Conservation (phyloP, 1,140 invertebrate species). For the Cataglyphis hispanica region DNA sequence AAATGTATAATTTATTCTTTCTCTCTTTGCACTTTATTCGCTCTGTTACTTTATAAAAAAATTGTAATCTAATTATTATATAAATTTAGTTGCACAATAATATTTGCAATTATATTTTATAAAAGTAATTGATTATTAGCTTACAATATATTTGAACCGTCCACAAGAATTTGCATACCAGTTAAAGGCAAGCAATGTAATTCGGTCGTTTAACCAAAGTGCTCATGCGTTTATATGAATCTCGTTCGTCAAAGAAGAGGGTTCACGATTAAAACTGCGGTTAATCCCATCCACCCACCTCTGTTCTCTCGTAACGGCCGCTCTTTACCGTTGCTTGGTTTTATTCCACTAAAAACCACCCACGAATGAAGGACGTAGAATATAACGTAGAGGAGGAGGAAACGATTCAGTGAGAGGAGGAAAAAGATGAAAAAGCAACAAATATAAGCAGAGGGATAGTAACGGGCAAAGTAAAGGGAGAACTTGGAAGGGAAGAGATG, state of each 20-base stretch:
- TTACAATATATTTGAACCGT: constrained; percentile 21
- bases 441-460: constrained; percentile 27
- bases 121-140: constrained; percentile 24
- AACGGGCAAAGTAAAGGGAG: neutral
- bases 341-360: constrained; percentile 54
- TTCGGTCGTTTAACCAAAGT: constrained; percentile 56
- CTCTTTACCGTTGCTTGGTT: constrained; percentile 60
- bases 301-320: constrained; percentile 35
- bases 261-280: constrained; percentile 65
- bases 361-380: constrained; percentile 42
- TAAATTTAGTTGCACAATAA: neutral
- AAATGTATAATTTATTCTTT: neutral
- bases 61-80: neutral
- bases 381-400: constrained; percentile 36
- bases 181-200: constrained; percentile 34
- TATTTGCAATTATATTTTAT: neutral
- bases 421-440: constrained; percentile 35
- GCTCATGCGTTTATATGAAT: constrained; percentile 63
- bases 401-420: constrained; percentile 20
- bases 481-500: neutral
- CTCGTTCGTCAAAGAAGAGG: constrained; percentile 52
- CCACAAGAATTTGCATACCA: constrained; percentile 33
- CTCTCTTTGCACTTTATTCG: neutral
- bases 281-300: constrained; percentile 48
- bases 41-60: neutral